Conservation (phyloP, 2,797 vertebrate species). For the Lithobates sylvaticus region DNA sequence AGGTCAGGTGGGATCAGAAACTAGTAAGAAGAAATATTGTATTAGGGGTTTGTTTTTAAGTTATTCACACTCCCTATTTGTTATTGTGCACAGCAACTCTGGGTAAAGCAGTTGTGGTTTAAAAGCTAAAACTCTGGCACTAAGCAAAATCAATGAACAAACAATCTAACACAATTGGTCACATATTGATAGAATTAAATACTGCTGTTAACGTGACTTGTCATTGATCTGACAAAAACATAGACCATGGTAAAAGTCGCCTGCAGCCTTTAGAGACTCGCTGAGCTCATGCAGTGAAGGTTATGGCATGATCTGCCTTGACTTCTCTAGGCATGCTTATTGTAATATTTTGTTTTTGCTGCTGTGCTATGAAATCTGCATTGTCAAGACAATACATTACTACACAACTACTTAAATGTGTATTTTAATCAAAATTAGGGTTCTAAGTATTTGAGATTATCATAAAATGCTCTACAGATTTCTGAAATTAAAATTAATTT, state of each 20-base stretch:
- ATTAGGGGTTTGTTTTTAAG: constrained; percentile 4
- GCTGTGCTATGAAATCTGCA: not conserved
- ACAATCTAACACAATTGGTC: constrained; percentile 91
- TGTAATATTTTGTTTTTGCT: constrained; percentile 33
- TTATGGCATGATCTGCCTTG: constrained; percentile 68
- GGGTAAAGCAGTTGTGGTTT: constrained; percentile 75
- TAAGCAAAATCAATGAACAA: constrained; percentile 91
- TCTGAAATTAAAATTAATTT: no score
- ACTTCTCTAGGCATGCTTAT: constrained; percentile 65
- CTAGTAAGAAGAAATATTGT: not conserved
- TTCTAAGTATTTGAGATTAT: no score
- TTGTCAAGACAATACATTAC: not conserved
- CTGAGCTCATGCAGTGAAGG: constrained; percentile 68
- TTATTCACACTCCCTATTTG: constrained; percentile 64
- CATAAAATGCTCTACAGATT: no score
- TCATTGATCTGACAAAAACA: constrained; percentile 82
- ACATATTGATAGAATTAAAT: constrained; percentile 95
- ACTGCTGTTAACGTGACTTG: constrained; percentile 87
- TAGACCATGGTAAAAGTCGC: constrained; percentile 74
- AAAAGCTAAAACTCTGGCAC: constrained; percentile 80
- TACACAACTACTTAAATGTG: not conserved
- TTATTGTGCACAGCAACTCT: constrained; percentile 71
- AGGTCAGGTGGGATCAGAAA: not conserved
- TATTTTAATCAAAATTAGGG: not conserved
- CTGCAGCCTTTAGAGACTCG: constrained; percentile 70